Base-by-base conservation (phyloP, 2,113 vertebrate species). In the Sander vitreus region DNA sequence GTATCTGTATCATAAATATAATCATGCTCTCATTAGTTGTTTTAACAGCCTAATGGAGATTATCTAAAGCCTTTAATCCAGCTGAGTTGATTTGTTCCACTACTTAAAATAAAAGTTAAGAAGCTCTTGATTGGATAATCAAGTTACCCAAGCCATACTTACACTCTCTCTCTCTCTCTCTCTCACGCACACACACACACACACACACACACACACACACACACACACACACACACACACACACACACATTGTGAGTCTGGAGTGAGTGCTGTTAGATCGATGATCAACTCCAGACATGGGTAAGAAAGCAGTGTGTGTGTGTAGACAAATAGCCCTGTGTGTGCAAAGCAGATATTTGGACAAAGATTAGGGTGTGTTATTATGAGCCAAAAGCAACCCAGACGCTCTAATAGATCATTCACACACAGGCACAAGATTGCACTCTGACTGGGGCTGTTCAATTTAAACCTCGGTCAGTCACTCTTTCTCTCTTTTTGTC, bases 331-430 rank as follows among this genome's bases (percentile, higher is more conserved):
- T 92, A 94, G 85, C 65, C 86, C 85, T 81, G 88, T 94, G 91
- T 95, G 94, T 93, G 93, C 94, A 84, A 92, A 94, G 93, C 92
- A 94, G 94, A 94, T 95, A 94, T 95, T 95, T 95, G 94, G 93
- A 94, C 92, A 95, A 92, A 93, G 94, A 96, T 96, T 96, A 95
- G 87, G 89, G 81, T 90, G 70, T 83, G 90, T 93, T 94, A 85
- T 90, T 90, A 93, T 69, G 86, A 94, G 95, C 92, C 89, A 92
- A 94, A 88, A 94, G 92, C 88, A 93, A 93, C 93, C 48, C 85
- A 93, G 94, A 93, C 89, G 14, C 87, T 93, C 91, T 88, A 91
- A 90, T 86, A 90, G 93, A 87, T 93, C 89, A 92, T 93, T 93
- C 91, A 92, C 91, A 93, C 89, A 91, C 91, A 83, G 73, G 60